These are phyloP conservation scores for Orchesella cincta DNA, from an alignment of 1,140 invertebrate species.

Conservation along the genomic window DNA sequence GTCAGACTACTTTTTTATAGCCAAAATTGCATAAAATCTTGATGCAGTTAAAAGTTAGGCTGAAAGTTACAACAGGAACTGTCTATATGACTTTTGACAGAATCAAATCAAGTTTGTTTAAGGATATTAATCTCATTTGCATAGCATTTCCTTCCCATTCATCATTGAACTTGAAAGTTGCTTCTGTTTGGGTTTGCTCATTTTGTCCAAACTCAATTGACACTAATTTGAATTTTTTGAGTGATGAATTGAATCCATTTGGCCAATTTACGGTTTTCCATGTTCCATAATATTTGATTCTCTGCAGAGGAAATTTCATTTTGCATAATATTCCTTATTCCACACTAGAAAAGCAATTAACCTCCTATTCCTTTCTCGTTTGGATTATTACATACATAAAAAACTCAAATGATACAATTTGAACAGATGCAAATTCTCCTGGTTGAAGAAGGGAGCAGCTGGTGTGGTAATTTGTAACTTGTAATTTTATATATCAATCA, in stretches of 20 bases:
- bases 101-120: no score
- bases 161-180: no score
- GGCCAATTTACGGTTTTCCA: not conserved
- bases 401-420: not conserved
- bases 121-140: no score
- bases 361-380: not conserved
- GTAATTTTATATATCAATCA: conserved; percentile 23
- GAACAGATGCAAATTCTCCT: not conserved
- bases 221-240: conserved; percentile 14
- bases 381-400: no score
- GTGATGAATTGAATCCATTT: not conserved
- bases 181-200: no score
- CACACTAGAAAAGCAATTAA: conserved; percentile 1
- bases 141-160: no score
- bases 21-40: no score
- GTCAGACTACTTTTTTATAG: no score
- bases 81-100: no score
- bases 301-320: not conserved
- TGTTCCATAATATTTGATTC: not conserved
- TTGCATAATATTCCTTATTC: not conserved
- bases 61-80: no score
- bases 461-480: conserved; percentile 16
- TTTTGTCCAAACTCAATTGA: conserved; percentile 22
- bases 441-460: not conserved
- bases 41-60: no score